Evolutionary conservation across 1,140 invertebrate species (phyloP), one percentile per base, ranked within the genome.

Genomic region (Dufourea novaeangliae): DNA sequence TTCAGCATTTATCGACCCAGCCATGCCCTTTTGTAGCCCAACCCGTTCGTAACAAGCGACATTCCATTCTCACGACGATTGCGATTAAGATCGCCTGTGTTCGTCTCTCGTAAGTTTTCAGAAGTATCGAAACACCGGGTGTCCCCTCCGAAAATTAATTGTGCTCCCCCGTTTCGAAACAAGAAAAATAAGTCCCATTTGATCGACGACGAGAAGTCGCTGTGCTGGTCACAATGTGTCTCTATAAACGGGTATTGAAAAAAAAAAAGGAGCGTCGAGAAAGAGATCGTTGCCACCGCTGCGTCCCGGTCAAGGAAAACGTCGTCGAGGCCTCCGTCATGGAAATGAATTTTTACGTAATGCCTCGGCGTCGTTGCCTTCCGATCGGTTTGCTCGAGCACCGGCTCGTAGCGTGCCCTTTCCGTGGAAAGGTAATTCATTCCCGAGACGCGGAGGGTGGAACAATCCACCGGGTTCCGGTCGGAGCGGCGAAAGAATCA

Each of bases 1-100:
- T 84, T 84, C 71, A 74, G 57, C 70, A 46, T 34, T 78, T 78
- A 79, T 79, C 81, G 77, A 77, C 72, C 71, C 77, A 83, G 81
- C n/a, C 78, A 66, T 84, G 71, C 81, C 82, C 81, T 84, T 84
- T 84, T 83, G 77, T 80, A 82, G 77, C 67, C 66, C 63, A 68
- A 84, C 81, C 79, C 78, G 82, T 83, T 76, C 72, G 81, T 83
- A 83, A 84, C 82, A 62, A 80, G 75, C 72, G 68, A 69, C 82
- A 83, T 84, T 83, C 82, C 82, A 83, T 83, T 84, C 82, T 84
- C 82, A 83, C 81, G 80, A 83, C 57, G 82, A 84, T 84, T 79
- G 71, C 77, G 71, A 84, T 83, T 82, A 69, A 74, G 3, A 25
- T 64, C 52, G 37, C 44, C 61, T 54, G 56, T 56, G 52, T 70